phyloP scores from a whole-genome alignment of 2,797 vertebrate species.

The Paratrypauchen microcephalus region DNA sequence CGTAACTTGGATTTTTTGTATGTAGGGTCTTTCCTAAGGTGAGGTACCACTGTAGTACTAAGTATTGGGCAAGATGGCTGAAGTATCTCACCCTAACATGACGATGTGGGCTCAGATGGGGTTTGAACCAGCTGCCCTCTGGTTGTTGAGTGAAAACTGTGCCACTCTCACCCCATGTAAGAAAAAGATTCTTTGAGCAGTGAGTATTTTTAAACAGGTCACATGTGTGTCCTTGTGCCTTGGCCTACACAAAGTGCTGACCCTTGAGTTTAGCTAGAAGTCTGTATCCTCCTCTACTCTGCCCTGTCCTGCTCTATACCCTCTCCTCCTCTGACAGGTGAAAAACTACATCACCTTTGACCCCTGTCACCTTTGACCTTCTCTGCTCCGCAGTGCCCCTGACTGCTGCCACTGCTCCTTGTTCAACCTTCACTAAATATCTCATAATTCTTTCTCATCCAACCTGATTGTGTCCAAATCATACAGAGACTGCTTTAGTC shows the following conservation, averaged over 20 bases:
- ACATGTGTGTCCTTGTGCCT: conserved; percentile 25
- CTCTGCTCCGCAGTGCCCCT: conserved; percentile 15
- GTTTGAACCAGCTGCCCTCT: neutral
- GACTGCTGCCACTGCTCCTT: conserved; percentile 12
- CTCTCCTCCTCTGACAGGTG: conserved; percentile 24
- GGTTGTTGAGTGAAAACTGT: neutral
- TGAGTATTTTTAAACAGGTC: conserved; percentile 22
- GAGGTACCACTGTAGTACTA: no score
- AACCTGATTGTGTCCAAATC: neutral
- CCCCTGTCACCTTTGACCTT: conserved; percentile 11
- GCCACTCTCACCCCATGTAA: neutral
- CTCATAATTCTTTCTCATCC: conserved; percentile 2
- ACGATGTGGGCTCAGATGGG: neutral
- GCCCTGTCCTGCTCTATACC: conserved; percentile 9
- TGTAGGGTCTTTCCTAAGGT: no score
- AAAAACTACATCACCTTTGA: conserved; percentile 28
- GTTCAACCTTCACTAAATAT: neutral
- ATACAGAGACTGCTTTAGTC: neutral
- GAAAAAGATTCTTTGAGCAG: neutral
- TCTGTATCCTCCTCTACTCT: conserved; percentile 13
- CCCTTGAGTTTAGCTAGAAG: conserved; percentile 15
- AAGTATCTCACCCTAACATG: neutral
- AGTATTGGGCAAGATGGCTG: neutral
- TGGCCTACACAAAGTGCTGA: conserved; percentile 41
- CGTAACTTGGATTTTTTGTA: no score